A percentile compares a stretch with the other conserved stretches of the same genome.
Evolutionary conservation across 2,888 invertebrate species (phyloP).

Genomic region (Pyrgus malvae): DNA sequence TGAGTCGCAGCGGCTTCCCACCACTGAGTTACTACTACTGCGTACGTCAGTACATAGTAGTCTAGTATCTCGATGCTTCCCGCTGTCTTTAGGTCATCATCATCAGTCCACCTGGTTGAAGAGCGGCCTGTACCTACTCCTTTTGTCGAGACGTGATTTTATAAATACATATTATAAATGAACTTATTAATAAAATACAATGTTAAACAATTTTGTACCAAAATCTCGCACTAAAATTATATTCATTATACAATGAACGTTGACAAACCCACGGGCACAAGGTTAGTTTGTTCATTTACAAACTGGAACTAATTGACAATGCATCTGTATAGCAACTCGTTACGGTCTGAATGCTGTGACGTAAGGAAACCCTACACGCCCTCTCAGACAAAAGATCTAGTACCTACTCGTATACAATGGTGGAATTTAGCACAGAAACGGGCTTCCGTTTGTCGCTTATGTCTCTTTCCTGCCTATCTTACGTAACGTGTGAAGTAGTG

Average conservation of each 20-base stretch:
- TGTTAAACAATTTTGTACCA: no score
- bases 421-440: constrained; percentile 16
- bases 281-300: neutral
- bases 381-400: constrained; percentile 33
- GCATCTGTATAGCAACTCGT: constrained; percentile 7
- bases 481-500: neutral
- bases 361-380: constrained; percentile 38
- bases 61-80: no score
- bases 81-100: no score
- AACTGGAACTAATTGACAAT: constrained; percentile 15
- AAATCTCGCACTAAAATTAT: no score
- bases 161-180: no score
- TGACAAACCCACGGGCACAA: neutral
- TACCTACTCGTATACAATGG: neutral
- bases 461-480: constrained; percentile 5
- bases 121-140: no score
- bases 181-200: no score
- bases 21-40: no score
- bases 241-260: neutral
- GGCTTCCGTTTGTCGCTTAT: constrained; percentile 12
- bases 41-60: no score
- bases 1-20: no score
- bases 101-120: no score
- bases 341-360: constrained; percentile 30
- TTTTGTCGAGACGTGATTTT: no score